Conservation (phyloP, 2,797 vertebrate species). For the Hemibagrus guttatus region DNA sequence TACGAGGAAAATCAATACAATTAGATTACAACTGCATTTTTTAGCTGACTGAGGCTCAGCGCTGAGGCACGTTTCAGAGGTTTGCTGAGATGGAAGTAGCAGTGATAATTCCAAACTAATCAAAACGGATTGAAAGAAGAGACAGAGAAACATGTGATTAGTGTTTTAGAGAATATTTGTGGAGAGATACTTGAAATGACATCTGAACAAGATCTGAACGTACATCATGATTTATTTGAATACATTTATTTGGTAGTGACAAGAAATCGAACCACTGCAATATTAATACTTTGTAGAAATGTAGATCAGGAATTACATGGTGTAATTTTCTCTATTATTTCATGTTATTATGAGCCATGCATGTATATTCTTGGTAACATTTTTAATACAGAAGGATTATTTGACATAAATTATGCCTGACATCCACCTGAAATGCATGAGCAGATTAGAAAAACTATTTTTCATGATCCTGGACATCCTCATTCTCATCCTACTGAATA, state of each 20-base stretch:
- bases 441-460: background rate
- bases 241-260: background rate
- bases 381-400: background rate
- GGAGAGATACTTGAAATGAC: constrained; percentile 19
- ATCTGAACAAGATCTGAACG: background rate
- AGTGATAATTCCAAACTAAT: constrained; percentile 48
- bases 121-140: constrained; percentile 22
- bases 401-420: background rate
- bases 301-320: background rate
- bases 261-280: background rate
- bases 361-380: background rate
- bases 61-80: constrained; percentile 24
- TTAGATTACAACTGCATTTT: constrained; percentile 67
- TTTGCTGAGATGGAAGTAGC: background rate
- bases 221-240: background rate
- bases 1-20: constrained; percentile 71
- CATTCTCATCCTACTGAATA: background rate
- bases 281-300: background rate
- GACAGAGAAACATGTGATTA: constrained; percentile 10
- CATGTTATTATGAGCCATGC: background rate
- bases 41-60: constrained; percentile 65
- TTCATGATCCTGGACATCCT: too few relatives aligned
- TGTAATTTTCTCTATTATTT: too few relatives aligned
- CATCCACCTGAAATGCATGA: background rate
- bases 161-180: constrained; percentile 53